Conservation (phyloP, 1,140 invertebrate genomes). For the Aphis craccivora region DNA sequence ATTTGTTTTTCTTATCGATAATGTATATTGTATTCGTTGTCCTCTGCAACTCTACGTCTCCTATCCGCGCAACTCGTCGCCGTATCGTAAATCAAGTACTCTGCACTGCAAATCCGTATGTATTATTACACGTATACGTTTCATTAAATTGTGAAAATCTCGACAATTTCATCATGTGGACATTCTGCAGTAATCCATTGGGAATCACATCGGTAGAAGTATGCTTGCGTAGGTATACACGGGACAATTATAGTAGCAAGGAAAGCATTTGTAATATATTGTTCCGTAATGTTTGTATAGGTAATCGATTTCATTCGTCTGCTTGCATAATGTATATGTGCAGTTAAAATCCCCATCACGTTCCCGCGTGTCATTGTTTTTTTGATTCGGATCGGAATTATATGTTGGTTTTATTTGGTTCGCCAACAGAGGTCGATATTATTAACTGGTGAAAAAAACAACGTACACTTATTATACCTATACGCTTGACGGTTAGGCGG, state of each 20-base stretch:
- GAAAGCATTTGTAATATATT: neutral
- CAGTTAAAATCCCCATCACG: neutral
- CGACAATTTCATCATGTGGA: conserved; percentile 12
- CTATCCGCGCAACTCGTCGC: neutral
- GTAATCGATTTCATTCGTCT: conserved; percentile 42
- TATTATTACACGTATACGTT: neutral
- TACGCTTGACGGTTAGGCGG: neutral
- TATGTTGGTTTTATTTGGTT: conserved; percentile 23
- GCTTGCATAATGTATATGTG: conserved; percentile 1
- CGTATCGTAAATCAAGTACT: neutral
- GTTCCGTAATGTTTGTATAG: conserved; percentile 14
- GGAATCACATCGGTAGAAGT: neutral
- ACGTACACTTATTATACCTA: neutral
- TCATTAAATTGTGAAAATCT: conserved; percentile 18
- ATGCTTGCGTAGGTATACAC: neutral
- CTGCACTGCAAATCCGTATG: neutral
- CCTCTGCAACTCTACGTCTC: neutral
- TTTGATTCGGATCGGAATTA: conserved; percentile 11
- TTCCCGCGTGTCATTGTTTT: neutral
- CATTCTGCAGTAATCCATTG: neutral
- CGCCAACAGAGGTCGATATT: conserved; percentile 34
- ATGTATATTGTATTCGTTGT: neutral
- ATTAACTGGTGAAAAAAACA: conserved; percentile 15
- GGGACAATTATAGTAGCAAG: conserved; percentile 4
- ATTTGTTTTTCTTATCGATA: neutral